Evolutionary conservation across 2,113 vertebrate species (phyloP).

Genomic region (Pollimyrus isidori): DNA sequence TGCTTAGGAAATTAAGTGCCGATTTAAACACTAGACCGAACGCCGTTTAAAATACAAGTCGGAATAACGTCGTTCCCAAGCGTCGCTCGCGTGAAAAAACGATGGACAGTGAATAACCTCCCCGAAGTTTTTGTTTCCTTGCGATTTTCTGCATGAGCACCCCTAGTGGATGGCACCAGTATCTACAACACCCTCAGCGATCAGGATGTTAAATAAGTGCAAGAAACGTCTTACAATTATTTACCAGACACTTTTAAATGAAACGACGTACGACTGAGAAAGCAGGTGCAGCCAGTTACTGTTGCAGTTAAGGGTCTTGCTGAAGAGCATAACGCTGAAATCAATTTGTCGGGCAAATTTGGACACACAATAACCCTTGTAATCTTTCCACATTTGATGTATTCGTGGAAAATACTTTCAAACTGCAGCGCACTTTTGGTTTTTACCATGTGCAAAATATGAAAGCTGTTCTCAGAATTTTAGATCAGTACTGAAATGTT

Average conservation of each 20-base stretch:
- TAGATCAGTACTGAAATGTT: background rate
- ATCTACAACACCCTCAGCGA: background rate
- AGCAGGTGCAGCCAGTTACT: background rate
- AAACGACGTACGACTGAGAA: background rate
- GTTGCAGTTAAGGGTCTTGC: background rate
- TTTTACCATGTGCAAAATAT: background rate
- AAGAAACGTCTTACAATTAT: background rate
- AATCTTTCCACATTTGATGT: background rate
- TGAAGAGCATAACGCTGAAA: background rate
- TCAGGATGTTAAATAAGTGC: background rate
- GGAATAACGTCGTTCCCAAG: background rate
- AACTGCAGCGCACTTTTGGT: background rate
- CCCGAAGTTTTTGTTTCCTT: slow-evolving; percentile 16
- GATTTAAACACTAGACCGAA: background rate
- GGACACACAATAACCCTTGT: background rate
- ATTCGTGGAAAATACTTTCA: background rate
- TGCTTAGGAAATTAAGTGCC: background rate
- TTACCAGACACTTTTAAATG: background rate
- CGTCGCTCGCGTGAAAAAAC: background rate
- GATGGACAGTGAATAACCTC: slow-evolving; percentile 17
- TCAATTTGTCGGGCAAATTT: background rate
- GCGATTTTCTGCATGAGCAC: background rate
- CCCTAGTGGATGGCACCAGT: background rate
- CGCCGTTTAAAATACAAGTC: background rate
- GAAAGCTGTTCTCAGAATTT: background rate